Conservation (phyloP, 2,113 vertebrate genomes). For the Megalops atlanticus region DNA sequence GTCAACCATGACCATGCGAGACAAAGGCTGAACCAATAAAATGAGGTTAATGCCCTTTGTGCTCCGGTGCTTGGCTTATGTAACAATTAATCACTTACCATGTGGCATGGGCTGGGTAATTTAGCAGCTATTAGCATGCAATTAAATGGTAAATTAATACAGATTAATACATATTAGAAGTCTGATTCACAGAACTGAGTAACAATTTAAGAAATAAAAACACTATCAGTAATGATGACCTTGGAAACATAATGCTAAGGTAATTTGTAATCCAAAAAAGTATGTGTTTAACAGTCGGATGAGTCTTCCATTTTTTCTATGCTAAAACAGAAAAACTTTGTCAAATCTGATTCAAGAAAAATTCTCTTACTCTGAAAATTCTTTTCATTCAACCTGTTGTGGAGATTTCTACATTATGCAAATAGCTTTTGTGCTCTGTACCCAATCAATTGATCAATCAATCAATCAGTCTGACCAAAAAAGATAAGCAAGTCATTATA, state of each 20-base stretch:
- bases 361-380: too few relatives aligned
- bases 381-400: too few relatives aligned
- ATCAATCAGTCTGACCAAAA: background rate
- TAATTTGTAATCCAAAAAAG: background rate
- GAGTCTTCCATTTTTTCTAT: too few relatives aligned
- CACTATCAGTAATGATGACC: background rate
- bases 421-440: too few relatives aligned
- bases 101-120: conserved; percentile 2
- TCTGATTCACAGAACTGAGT: background rate
- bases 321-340: too few relatives aligned
- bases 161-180: background rate
- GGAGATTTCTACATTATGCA: too few relatives aligned
- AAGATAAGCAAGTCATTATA: background rate
- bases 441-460: background rate
- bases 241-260: background rate
- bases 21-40: background rate
- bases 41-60: background rate
- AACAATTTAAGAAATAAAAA: background rate
- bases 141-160: background rate
- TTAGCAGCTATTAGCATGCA: conserved; percentile 8
- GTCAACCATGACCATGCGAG: background rate
- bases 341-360: too few relatives aligned
- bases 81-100: background rate
- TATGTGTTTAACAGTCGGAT: background rate
- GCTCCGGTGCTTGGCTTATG: background rate